Evolutionary conservation across 2,888 invertebrate species (phyloP).

Genomic region (Gordius sp.): DNA sequence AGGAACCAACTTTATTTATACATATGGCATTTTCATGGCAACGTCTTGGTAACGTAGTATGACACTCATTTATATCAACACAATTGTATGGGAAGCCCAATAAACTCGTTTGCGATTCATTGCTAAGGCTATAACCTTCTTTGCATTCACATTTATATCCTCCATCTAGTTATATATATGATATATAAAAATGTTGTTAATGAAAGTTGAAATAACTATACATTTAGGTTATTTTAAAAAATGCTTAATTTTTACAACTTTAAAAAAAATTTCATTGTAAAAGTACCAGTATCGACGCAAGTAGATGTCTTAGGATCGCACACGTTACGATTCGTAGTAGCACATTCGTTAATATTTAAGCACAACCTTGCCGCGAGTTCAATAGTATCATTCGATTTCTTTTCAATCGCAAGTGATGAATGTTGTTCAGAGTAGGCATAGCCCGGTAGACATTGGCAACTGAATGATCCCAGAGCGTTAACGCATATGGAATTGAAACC

Average conservation of each 20-base stretch:
- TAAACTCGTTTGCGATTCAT: too few relatives aligned
- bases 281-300: constrained; percentile 10
- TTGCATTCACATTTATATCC: neutral
- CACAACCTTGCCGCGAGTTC: neutral
- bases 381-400: neutral
- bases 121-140: too few relatives aligned
- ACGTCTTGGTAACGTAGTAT: too few relatives aligned
- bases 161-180: too few relatives aligned
- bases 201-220: too few relatives aligned
- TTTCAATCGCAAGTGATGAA: neutral
- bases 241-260: too few relatives aligned
- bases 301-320: constrained; percentile 1
- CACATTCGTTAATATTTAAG: neutral
- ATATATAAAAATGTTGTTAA: too few relatives aligned
- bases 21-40: too few relatives aligned
- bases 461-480: neutral
- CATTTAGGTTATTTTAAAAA: too few relatives aligned
- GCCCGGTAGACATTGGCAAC: constrained; percentile 11
- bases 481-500: neutral
- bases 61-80: neutral
- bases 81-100: too few relatives aligned
- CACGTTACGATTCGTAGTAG: neutral
- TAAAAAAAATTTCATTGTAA: too few relatives aligned
- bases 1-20: neutral
- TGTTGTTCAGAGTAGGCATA: neutral